phyloP scores from a whole-genome alignment of 2,113 vertebrate species.

The Toxotes jaculatrix region DNA sequence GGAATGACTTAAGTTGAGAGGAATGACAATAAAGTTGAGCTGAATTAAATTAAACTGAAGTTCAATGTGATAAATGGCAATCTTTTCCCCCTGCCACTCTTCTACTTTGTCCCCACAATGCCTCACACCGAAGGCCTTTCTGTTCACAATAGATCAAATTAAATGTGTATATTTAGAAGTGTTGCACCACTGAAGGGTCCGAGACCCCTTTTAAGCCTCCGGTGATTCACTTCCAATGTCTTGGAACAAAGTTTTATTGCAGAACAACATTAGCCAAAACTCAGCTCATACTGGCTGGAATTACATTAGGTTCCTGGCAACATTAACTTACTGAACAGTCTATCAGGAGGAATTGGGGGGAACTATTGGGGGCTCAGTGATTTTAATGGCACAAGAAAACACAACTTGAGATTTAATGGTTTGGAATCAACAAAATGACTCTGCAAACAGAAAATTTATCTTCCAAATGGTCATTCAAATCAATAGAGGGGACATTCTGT shows the following conservation, averaged over 20 bases:
- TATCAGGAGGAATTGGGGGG: conserved; percentile 65
- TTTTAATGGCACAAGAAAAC: conserved; percentile 64
- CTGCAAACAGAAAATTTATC: conserved; percentile 73
- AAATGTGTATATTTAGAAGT: conserved; percentile 67
- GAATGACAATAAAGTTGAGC: conserved; percentile 69
- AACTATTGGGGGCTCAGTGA: conserved; percentile 59
- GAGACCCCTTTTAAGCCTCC: conserved; percentile 63
- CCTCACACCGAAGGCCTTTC: conserved; percentile 28
- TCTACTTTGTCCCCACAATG: conserved; percentile 19
- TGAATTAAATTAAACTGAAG: conserved; percentile 61
- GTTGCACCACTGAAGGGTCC: conserved; percentile 61
- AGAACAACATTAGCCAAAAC: conserved; percentile 68
- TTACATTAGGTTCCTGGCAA: conserved; percentile 71
- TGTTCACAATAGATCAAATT: conserved; percentile 67
- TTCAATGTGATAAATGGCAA: conserved; percentile 64
- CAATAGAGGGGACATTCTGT: conserved; percentile 50
- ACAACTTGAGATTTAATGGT: conserved; percentile 75
- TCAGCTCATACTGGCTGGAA: conserved; percentile 60
- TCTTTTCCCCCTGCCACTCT: conserved; percentile 44
- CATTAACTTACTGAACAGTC: conserved; percentile 71
- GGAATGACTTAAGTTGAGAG: conserved; percentile 51
- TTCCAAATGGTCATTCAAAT: conserved; percentile 67
- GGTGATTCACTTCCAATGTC: conserved; percentile 64
- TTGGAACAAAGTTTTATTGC: conserved; percentile 73
- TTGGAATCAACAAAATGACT: conserved; percentile 70